A percentile compares a stretch with the other conserved stretches of the same genome.
These are phyloP conservation scores for Anoplopoma fimbria DNA, from an alignment of 2,113 vertebrate species.

Conservation along the genomic window DNA sequence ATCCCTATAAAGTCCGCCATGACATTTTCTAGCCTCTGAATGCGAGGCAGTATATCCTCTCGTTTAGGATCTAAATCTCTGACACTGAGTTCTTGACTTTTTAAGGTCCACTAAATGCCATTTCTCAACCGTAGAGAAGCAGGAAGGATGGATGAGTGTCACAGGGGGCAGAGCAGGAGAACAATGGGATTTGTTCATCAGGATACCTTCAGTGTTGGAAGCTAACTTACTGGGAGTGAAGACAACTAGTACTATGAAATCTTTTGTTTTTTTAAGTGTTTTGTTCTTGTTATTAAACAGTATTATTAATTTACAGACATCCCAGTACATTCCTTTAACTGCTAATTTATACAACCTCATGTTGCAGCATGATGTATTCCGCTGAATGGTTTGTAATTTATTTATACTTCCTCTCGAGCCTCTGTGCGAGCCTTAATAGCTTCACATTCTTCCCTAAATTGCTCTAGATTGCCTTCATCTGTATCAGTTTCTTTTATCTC, in stretches of 20 bases:
- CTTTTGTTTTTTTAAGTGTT: not conserved
- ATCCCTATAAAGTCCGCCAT: constrained; percentile 51
- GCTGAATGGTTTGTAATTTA: constrained; percentile 48
- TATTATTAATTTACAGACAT: constrained; percentile 16
- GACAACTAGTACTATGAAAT: not conserved
- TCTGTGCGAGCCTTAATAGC: constrained; percentile 51
- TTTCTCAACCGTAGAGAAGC: constrained; percentile 37
- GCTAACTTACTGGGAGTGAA: not conserved
- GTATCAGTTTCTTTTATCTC: constrained; percentile 49
- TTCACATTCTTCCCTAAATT: constrained; percentile 61
- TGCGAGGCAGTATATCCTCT: constrained; percentile 21
- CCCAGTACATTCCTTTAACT: constrained; percentile 2
- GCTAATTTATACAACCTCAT: constrained; percentile 27
- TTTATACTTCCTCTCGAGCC: constrained; percentile 49
- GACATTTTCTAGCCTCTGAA: constrained; percentile 39
- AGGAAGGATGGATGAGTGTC: constrained; percentile 19
- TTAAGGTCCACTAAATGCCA: constrained; percentile 53
- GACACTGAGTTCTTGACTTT: constrained; percentile 52
- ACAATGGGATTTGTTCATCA: not conserved
- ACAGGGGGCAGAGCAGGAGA: constrained; percentile 15
- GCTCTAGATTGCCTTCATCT: constrained; percentile 63
- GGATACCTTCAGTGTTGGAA: not conserved
- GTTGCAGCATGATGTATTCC: constrained; percentile 33
- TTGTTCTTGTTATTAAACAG: not conserved
- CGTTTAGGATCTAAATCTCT: constrained; percentile 40